These are phyloP conservation scores for Platynereis dumerilii DNA, from an alignment of 2,888 invertebrate genomes.

Conservation along the genomic window DNA sequence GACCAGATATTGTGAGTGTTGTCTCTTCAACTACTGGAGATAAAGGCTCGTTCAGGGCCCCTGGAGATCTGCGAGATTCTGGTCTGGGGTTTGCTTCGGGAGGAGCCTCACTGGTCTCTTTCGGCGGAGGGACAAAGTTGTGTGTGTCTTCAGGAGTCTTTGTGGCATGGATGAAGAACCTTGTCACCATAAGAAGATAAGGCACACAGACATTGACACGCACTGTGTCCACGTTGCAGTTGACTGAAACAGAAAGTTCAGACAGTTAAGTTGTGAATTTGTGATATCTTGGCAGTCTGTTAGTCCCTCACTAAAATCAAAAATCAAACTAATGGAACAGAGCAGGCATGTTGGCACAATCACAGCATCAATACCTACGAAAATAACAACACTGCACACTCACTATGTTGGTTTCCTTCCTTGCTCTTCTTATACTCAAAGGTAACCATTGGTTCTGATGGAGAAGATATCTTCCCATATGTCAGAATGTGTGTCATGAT, in stretches of 20 bases:
- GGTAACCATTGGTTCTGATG: constrained; percentile 71
- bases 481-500: constrained; percentile 52
- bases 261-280: neutral
- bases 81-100: constrained; percentile 5
- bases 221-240: constrained; percentile 77
- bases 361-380: no score
- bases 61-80: neutral
- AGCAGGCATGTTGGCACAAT: no score
- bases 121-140: constrained; percentile 56
- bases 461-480: constrained; percentile 45
- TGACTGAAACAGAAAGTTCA: constrained; percentile 65
- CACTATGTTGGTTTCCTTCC: constrained; percentile 65
- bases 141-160: constrained; percentile 12
- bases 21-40: constrained; percentile 11
- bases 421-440: constrained; percentile 71
- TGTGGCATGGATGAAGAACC: constrained; percentile 72
- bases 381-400: neutral
- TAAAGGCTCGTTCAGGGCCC: constrained; percentile 43
- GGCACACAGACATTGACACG: constrained; percentile 77
- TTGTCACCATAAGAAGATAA: constrained; percentile 70
- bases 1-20: constrained; percentile 71
- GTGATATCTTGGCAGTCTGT: neutral
- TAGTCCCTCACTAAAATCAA: neutral
- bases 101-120: constrained; percentile 1
- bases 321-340: no score